Conservation (phyloP, 2,113 vertebrate species). For the Hippoglossus stenolepis region DNA sequence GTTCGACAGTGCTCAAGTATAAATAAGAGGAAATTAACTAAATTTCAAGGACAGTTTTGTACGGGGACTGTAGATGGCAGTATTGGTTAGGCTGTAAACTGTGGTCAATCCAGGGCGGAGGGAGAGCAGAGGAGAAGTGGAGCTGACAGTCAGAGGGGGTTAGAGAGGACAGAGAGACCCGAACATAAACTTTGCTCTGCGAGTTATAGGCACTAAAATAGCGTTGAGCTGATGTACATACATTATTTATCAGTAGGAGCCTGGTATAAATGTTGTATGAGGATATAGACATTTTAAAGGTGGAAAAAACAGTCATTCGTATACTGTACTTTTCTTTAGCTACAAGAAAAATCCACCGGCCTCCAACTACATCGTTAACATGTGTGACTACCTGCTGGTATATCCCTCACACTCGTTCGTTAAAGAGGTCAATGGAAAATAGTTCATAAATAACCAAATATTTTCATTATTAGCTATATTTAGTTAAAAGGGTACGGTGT, state of each 20-base stretch:
- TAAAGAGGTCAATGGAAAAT: too few relatives aligned
- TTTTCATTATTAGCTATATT: background rate
- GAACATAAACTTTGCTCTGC: background rate
- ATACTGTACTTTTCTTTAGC: background rate
- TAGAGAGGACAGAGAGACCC: background rate
- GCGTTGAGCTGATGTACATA: background rate
- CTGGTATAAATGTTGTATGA: background rate
- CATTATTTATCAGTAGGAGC: background rate
- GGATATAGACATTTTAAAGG: background rate
- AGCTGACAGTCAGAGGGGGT: background rate
- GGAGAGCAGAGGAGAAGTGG: background rate
- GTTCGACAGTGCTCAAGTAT: background rate
- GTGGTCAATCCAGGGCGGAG: background rate
- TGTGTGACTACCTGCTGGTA: background rate
- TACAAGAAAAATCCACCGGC: too few relatives aligned
- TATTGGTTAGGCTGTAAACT: constrained; percentile 50
- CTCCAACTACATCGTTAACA: too few relatives aligned
- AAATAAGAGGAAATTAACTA: background rate
- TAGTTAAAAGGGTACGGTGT: too few relatives aligned
- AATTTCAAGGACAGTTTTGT: constrained; percentile 7
- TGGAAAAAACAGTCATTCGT: background rate
- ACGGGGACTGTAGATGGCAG: constrained; percentile 73
- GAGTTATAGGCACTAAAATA: background rate
- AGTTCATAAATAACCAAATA: background rate
- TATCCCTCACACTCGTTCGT: background rate